Percentiles rank a stretch among this genome's conserved stretches.
phyloP scores from a whole-genome alignment of 2,888 invertebrate genomes.

The Chironomus riparius region DNA sequence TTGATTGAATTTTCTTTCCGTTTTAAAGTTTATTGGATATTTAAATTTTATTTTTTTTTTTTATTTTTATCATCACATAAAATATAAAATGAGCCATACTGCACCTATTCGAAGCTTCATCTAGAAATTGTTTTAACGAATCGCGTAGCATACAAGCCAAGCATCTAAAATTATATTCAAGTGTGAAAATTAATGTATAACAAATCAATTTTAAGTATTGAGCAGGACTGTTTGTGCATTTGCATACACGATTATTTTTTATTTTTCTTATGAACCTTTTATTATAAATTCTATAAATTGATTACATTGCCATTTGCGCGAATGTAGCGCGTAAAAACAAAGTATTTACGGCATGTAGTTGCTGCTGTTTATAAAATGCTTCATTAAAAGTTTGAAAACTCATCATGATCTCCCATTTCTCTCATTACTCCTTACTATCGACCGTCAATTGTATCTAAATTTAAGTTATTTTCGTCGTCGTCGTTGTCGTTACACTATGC shows the following conservation, averaged over 20 bases:
- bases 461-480: neutral
- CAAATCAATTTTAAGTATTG: neutral
- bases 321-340: neutral
- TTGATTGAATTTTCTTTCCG: constrained; percentile 19
- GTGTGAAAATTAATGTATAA: constrained; percentile 1
- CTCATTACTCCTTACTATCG: neutral
- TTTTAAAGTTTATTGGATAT: constrained; percentile 7
- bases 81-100: no score
- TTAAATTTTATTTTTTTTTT: neutral
- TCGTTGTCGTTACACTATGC: neutral
- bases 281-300: no score
- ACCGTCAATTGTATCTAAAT: constrained; percentile 3
- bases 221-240: neutral
- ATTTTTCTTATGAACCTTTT: neutral
- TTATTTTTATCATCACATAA: no score
- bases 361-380: neutral
- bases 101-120: no score
- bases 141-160: no score
- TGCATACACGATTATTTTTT: neutral
- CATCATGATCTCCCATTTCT: neutral
- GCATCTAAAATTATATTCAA: neutral
- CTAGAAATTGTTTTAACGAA: neutral
- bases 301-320: neutral
- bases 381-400: neutral
- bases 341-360: neutral